Conservation (phyloP, 1,140 invertebrate species). For the Oryctes rhinoceros region DNA sequence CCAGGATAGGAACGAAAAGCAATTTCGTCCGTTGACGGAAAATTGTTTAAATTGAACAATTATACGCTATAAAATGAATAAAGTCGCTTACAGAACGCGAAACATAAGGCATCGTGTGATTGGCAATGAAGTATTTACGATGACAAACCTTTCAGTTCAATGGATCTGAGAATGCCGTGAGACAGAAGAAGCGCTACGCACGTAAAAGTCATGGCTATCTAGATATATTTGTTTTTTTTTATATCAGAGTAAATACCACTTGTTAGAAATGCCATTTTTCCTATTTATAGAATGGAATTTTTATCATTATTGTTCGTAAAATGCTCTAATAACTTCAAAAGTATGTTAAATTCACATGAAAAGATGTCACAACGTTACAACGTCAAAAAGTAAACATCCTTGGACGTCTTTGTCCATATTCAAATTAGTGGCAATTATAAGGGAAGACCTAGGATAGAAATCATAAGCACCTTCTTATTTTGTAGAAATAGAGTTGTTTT, state of each 20-base stretch:
- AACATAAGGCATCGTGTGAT: background rate
- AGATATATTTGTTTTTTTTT: conserved; percentile 26
- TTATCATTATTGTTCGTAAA: conserved; percentile 7
- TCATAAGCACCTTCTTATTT: no score
- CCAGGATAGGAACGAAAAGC: background rate
- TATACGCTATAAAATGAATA: background rate
- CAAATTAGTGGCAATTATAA: no score
- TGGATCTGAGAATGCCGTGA: conserved; percentile 5
- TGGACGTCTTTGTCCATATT: no score
- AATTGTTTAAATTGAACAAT: conserved; percentile 11
- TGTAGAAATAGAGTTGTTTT: no score
- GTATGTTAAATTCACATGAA: no score
- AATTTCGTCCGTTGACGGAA: background rate
- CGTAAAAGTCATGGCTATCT: conserved; percentile 30
- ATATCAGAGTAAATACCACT: conserved; percentile 4
- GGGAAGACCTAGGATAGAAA: no score
- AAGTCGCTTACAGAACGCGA: no score
- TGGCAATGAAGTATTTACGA: background rate
- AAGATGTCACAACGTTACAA: no score
- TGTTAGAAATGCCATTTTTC: conserved; percentile 11
- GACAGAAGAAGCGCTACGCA: conserved; percentile 7
- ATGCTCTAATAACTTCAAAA: background rate
- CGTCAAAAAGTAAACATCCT: no score
- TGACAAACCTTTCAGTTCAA: conserved; percentile 17
- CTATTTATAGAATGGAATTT: background rate